Evolutionary conservation across 2,888 invertebrate species (phyloP).

Genomic region (Halocaridina rubra): DNA sequence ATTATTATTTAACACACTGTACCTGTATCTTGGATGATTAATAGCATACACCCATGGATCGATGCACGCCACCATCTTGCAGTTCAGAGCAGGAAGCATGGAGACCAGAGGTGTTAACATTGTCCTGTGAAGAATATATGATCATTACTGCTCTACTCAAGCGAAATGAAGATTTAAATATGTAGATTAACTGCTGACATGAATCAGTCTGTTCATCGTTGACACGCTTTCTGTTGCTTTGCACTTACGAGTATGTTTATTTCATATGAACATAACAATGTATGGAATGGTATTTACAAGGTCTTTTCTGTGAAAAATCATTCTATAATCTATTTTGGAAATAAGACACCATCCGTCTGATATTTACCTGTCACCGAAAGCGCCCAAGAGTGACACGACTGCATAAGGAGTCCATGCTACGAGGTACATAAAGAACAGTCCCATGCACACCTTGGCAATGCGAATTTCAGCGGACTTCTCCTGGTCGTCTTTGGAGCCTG

Average conservation of each 20-base stretch:
- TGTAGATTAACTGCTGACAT: no score
- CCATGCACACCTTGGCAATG: conserved; percentile 89
- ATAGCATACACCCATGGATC: conserved; percentile 93
- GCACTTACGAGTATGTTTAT: no score
- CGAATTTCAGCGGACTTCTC: conserved; percentile 74
- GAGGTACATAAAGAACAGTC: conserved; percentile 85
- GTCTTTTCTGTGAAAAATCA: no score
- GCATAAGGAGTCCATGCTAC: conserved; percentile 93
- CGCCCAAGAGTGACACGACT: conserved; percentile 82
- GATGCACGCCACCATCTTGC: conserved; percentile 89
- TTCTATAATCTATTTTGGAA: no score
- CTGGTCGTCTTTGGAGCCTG: conserved; percentile 18
- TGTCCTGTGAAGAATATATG: conserved; percentile 67
- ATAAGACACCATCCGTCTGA: no score
- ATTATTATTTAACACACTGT: no score
- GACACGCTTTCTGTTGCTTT: no score
- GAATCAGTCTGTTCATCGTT: no score
- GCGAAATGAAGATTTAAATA: no score
- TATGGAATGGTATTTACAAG: no score
- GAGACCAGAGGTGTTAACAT: conserved; percentile 76
- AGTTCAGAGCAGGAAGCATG: conserved; percentile 88
- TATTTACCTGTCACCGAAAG: conserved; percentile 79
- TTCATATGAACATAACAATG: no score
- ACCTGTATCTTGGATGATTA: conserved; percentile 88
- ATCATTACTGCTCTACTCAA: no score